phyloP scores from a whole-genome alignment of 2,797 vertebrate species.

The Lophius americanus region DNA sequence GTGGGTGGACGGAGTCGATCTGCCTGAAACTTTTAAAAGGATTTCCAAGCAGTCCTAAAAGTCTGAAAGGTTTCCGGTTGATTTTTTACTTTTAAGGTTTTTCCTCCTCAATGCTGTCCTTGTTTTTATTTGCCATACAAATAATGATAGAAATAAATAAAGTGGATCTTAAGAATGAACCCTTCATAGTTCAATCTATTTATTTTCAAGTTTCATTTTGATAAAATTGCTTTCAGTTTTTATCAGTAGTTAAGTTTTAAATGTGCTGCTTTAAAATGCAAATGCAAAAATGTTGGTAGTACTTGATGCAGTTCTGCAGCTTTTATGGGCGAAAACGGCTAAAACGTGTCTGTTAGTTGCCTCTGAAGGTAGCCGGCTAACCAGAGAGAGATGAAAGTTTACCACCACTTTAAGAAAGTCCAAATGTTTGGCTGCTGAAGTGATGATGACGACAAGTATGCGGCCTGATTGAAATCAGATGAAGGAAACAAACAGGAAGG shows the following conservation, averaged over 20 bases:
- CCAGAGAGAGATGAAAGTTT: slow-evolving; percentile 34
- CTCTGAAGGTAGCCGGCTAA: slow-evolving; percentile 23
- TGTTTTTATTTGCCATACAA: slow-evolving; percentile 27
- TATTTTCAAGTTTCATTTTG: background rate
- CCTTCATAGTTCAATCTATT: background rate
- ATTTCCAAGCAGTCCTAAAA: too few relatives aligned
- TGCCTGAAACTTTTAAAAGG: slow-evolving; percentile 45
- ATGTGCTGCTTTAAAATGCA: background rate
- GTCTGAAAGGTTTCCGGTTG: slow-evolving; percentile 41
- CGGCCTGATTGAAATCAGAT: slow-evolving; percentile 44
- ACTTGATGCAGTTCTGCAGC: slow-evolving; percentile 13
- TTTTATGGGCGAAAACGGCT: slow-evolving; percentile 28
- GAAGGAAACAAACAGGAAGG: slow-evolving; percentile 45
- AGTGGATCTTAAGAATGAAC: background rate
- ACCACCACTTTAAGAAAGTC: slow-evolving; percentile 15
- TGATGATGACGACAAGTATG: slow-evolving; percentile 35
- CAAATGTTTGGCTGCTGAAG: slow-evolving; percentile 23
- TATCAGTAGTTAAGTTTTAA: slow-evolving; percentile 12
- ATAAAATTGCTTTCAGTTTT: background rate
- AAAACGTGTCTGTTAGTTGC: slow-evolving; percentile 32
- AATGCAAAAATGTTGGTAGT: slow-evolving; percentile 17
- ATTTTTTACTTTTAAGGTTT: slow-evolving; percentile 43
- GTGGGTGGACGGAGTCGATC: slow-evolving; percentile 42
- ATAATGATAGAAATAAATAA: background rate
- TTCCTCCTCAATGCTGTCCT: slow-evolving; percentile 25